Base-by-base conservation (phyloP, 2,888 invertebrate genomes). In the Petrolisthes manimaculis region DNA sequence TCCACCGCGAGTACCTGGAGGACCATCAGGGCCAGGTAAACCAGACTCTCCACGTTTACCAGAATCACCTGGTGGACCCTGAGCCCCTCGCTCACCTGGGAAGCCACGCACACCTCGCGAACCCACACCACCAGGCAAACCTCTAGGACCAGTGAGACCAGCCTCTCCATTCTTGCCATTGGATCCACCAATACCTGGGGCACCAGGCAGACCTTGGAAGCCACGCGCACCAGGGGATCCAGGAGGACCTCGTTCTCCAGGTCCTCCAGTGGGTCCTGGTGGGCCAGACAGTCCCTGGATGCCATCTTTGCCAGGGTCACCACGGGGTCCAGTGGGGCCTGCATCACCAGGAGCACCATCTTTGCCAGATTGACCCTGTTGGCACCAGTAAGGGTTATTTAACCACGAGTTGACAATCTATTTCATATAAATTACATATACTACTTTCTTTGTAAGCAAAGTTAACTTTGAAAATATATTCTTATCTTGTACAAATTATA, bases 141-240 rank as follows among this genome's bases (percentile, higher is more conserved):
- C 96, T 2, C 94, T 93, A 0, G 95, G 92, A 0, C 96, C 97
- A 84, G 95, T 95, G 14, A 95, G 92, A 0, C 97, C 97, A 2
- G 95, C 93, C 92, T 96, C 96, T 3, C 97, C 97, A 92, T 97
- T 96, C 93, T 96, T 97, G n/a, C 97, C 97, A 0, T 96, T 94
- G 8, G 94, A 92, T 0, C 97, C 97, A 3, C 96, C 95, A 92
- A 94, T 95, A 1, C 97, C 97, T 61, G 95, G 94, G 69, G 95
- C 93, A 89, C 97, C 97, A 24, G 96, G 96, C 92, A 96, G 94
- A 74, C 96, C 96, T 95, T 96, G 96, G 92, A 96, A 96, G 86
- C 97, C 97, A 92, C 96, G 95, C 0, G 96, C 95, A 78, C 97
- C 97, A 14, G 95, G 94, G 3, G 95, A 94, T 0, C 97, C 97